phyloP scores from a whole-genome alignment of 2,797 vertebrate species.

The Meriones psammophilus region DNA sequence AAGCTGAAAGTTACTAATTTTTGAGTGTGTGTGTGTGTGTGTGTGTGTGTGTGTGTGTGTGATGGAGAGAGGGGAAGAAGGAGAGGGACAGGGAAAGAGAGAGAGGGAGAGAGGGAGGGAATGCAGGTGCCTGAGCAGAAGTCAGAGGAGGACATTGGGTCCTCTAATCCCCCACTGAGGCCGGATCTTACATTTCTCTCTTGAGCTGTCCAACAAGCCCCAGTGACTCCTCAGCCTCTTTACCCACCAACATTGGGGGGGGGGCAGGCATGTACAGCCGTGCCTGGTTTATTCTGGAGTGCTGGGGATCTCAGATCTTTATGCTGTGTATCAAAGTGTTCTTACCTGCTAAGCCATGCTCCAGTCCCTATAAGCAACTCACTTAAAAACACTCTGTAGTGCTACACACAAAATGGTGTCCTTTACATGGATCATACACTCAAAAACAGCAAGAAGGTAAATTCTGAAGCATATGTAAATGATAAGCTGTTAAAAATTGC shows the following conservation, averaged over 20 bases:
- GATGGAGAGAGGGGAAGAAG: too few species aligned
- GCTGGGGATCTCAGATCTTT: background rate
- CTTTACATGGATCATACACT: background rate
- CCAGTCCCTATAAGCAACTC: background rate
- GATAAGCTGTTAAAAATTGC: conserved; percentile 52
- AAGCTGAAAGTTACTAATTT: background rate
- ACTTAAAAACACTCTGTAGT: background rate
- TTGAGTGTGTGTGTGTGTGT: background rate
- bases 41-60: too few species aligned
- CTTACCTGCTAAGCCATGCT: background rate
- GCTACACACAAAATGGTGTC: background rate
- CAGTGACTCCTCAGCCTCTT: too few species aligned
- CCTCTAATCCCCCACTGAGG: background rate
- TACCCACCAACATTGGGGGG: background rate
- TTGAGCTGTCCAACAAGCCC: background rate
- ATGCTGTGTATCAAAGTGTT: background rate
- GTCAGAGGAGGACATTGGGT: background rate
- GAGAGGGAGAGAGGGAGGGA: background rate
- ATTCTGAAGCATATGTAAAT: conserved; percentile 20
- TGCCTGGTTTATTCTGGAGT: background rate
- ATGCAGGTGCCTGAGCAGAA: background rate
- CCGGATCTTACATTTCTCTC: background rate
- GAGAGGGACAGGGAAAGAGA: background rate
- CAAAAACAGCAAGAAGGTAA: conserved; percentile 15
- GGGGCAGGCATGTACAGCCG: background rate